A percentile compares a stretch with the other conserved stretches of the same genome.
phyloP scores from a whole-genome alignment of 1,140 invertebrate species.

The Delia radicum region DNA sequence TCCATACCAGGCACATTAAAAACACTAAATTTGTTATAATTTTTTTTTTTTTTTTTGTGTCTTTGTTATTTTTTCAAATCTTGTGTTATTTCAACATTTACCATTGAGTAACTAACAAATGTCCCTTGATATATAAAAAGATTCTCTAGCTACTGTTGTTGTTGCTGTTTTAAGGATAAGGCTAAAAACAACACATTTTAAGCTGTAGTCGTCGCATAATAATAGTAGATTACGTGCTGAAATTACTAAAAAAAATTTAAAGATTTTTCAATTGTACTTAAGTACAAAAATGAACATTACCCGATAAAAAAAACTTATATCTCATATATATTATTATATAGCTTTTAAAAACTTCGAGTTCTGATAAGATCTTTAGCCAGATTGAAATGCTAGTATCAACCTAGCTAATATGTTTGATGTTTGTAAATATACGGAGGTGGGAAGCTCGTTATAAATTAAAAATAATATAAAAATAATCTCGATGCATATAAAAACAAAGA shows the following conservation, averaged over 20 bases:
- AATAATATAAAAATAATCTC: too few species aligned
- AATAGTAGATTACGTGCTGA: constrained; percentile 51
- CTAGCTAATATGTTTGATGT: too few species aligned
- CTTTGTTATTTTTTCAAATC: too few species aligned
- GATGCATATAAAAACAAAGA: too few species aligned
- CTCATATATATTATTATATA: too few species aligned
- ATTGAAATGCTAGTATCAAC: not conserved
- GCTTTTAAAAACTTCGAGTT: not conserved
- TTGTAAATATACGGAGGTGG: too few species aligned
- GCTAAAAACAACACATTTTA: constrained; percentile 19
- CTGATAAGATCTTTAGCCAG: too few species aligned
- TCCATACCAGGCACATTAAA: not conserved
- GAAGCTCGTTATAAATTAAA: too few species aligned
- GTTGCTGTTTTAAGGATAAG: not conserved
- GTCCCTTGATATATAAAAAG: not conserved
- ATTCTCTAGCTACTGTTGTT: not conserved
- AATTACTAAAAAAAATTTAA: constrained; percentile 51
- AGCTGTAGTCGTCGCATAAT: constrained; percentile 31
- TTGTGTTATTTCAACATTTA: not conserved
- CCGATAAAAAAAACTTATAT: too few species aligned
- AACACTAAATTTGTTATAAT: not conserved
- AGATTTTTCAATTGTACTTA: too few species aligned
- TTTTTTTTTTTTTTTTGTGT: not conserved
- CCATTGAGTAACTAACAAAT: not conserved
- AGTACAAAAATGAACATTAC: not conserved